Conservation (phyloP, 1,140 invertebrate species). For the Drosophila subpulchrella region DNA sequence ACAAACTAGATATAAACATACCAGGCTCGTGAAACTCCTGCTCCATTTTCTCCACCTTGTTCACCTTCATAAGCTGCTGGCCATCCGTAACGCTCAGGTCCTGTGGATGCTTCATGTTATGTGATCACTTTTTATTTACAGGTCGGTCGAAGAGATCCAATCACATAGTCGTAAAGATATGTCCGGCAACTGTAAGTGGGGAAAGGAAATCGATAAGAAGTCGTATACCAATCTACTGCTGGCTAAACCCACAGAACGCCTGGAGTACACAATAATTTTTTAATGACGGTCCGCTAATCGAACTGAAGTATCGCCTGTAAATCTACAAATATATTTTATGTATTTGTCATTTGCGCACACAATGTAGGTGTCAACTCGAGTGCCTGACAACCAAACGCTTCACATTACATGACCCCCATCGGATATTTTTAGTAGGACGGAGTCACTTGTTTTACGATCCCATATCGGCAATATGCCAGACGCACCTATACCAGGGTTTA, state of each 20-base stretch:
- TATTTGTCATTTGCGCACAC: constrained; percentile 9
- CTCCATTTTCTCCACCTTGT: constrained; percentile 73
- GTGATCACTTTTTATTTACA: constrained; percentile 8
- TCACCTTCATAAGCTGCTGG: constrained; percentile 71
- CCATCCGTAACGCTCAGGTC: constrained; percentile 55
- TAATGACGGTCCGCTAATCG: constrained; percentile 54
- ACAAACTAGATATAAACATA: constrained; percentile 20
- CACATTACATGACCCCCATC: constrained; percentile 30
- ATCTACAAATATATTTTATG: constrained; percentile 27
- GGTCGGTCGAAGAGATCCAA: constrained; percentile 24
- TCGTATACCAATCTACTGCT: constrained; percentile 47
- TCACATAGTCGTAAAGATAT: constrained; percentile 40
- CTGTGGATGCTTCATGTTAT: constrained; percentile 72
- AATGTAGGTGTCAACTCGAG: constrained; percentile 26
- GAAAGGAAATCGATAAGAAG: constrained; percentile 42
- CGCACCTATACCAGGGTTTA: constrained; percentile 19
- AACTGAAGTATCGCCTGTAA: constrained; percentile 45
- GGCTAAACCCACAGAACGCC: constrained; percentile 14
- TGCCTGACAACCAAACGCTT: constrained; percentile 25
- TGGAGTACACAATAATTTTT: constrained; percentile 32
- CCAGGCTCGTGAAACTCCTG: constrained; percentile 63
- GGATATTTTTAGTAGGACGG: constrained; percentile 20
- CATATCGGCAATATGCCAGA: constrained; percentile 25
- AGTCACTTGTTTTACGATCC: constrained; percentile 23
- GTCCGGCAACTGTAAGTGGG: constrained; percentile 51